These are phyloP conservation scores for Tenthredo livida DNA, from an alignment of 2,888 invertebrate species.

Conservation along the genomic window DNA sequence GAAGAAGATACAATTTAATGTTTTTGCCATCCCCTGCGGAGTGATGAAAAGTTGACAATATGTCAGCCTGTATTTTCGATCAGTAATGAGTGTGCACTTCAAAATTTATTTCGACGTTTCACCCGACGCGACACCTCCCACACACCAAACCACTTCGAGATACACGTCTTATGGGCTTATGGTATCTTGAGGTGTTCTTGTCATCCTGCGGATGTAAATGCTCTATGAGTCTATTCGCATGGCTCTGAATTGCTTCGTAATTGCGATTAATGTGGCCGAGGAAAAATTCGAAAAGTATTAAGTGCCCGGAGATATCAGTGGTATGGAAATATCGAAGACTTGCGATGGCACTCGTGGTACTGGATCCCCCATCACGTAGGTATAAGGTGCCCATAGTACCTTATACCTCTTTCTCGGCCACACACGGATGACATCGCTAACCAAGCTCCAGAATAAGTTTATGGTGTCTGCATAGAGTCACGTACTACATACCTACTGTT, in stretches of 20 bases:
- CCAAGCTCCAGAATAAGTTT: conserved; percentile 40
- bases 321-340: conserved; percentile 20
- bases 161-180: too few species aligned
- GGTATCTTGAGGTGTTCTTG: neutral
- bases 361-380: neutral
- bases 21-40: too few species aligned
- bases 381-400: neutral
- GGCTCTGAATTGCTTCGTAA: conserved; percentile 25
- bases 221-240: neutral
- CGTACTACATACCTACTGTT: conserved; percentile 36
- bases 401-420: conserved; percentile 35
- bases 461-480: conserved; percentile 48
- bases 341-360: neutral
- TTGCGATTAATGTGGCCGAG: conserved; percentile 22
- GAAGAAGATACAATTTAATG: too few species aligned
- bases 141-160: too few species aligned
- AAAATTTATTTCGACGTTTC: too few species aligned
- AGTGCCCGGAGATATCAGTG: neutral
- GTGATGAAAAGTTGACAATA: too few species aligned
- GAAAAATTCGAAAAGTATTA: neutral
- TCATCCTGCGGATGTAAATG: neutral
- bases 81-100: too few species aligned
- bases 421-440: conserved; percentile 44
- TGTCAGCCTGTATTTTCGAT: too few species aligned
- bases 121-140: too few species aligned